A percentile compares a stretch with the other conserved stretches of the same genome.
Conservation (phyloP, 2,797 vertebrate species). For the Neopelma chrysocephalum region DNA sequence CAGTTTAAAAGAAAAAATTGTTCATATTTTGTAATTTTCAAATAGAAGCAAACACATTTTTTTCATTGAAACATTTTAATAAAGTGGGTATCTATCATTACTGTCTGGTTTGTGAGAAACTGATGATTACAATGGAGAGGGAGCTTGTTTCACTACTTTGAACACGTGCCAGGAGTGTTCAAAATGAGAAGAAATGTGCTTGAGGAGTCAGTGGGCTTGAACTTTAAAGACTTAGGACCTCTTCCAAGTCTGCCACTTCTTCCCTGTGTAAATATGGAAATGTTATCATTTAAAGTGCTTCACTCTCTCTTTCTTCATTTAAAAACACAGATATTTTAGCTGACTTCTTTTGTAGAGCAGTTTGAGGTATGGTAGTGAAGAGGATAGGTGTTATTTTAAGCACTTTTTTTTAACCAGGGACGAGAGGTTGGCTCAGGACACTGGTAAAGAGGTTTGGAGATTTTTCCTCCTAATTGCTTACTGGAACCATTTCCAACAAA, state of each 20-base stretch:
- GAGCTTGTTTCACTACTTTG: not conserved
- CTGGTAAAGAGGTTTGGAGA: not conserved
- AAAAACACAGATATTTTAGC: not conserved
- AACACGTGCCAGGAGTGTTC: not conserved
- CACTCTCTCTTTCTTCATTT: not conserved
- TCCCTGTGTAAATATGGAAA: not conserved
- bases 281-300: slow-evolving; percentile 12
- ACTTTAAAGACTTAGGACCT: not conserved
- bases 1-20: not conserved
- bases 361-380: not conserved
- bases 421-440: slow-evolving; percentile 9
- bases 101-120: not conserved
- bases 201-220: slow-evolving; percentile 25
- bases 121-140: not conserved
- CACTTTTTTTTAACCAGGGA: not conserved
- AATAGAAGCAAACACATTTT: not conserved
- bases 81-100: not conserved
- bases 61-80: not conserved
- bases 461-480: not conserved
- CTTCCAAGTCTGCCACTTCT: slow-evolving; percentile 50
- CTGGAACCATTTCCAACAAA: not conserved
- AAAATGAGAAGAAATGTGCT: not conserved
- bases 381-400: slow-evolving; percentile 32
- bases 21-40: not conserved
- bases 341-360: not conserved